phyloP scores from a whole-genome alignment of 1,140 invertebrate species.

The Zaprionus taronus region DNA sequence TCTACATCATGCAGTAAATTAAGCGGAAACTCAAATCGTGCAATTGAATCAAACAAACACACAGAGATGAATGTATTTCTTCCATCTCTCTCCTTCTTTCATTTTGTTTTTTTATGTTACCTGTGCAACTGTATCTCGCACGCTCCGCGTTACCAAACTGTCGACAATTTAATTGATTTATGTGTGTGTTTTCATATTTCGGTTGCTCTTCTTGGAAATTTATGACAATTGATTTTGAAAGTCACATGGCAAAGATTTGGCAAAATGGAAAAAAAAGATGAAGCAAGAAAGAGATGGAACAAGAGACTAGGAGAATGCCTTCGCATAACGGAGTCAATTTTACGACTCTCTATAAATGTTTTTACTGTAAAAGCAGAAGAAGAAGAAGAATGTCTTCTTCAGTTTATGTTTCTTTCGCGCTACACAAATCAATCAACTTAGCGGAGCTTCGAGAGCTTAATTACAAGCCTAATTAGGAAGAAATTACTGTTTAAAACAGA shows the following conservation, averaged over 20 bases:
- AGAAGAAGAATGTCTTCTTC: not conserved
- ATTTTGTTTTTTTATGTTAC: constrained; percentile 41
- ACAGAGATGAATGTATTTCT: constrained; percentile 3
- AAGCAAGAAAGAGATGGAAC: not conserved
- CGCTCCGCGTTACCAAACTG: constrained; percentile 66
- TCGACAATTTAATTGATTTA: constrained; percentile 78
- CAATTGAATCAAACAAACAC: constrained; percentile 47
- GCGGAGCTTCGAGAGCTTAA: not conserved
- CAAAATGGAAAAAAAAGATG: not conserved
- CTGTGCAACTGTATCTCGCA: constrained; percentile 16
- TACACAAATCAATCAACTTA: not conserved
- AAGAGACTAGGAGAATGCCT: constrained; percentile 1
- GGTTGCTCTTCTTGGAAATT: constrained; percentile 34
- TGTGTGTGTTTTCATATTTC: constrained; percentile 33
- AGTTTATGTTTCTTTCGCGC: not conserved
- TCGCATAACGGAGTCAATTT: constrained; percentile 11
- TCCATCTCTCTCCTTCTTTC: constrained; percentile 18
- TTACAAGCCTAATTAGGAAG: not conserved
- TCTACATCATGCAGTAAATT: constrained; percentile 48
- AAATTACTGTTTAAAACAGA: not conserved
- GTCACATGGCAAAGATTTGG: constrained; percentile 6
- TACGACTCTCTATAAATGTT: constrained; percentile 2
- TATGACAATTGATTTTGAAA: constrained; percentile 48
- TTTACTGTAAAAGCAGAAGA: not conserved
- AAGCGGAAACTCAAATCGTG: constrained; percentile 71